Conservation (phyloP, 2,113 vertebrate genomes). For the Glaucidium brasilianum region DNA sequence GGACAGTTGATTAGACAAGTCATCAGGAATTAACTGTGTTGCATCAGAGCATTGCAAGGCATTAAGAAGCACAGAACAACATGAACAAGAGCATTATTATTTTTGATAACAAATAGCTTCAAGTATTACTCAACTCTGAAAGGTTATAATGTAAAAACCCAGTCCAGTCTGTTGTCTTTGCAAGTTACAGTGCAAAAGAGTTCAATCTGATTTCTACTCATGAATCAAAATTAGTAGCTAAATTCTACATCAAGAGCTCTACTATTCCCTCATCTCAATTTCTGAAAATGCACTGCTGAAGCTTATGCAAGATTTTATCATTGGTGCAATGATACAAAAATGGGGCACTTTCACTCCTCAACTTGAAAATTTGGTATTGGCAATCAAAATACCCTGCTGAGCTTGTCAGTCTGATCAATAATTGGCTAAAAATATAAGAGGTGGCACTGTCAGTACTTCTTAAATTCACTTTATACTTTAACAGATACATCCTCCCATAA, state of each 20-base stretch:
- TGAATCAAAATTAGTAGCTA: background rate
- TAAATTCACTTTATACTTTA: background rate
- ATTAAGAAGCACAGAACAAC: background rate
- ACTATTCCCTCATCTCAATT: background rate
- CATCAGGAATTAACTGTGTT: background rate
- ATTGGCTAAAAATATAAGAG: background rate
- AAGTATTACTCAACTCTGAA: background rate
- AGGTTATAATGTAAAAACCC: background rate
- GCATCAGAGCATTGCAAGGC: background rate
- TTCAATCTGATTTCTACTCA: background rate
- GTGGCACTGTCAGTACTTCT: background rate
- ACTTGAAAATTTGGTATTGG: background rate
- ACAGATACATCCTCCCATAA: background rate
- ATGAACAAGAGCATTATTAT: accelerated
- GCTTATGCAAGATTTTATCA: background rate
- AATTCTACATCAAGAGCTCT: background rate
- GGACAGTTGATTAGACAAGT: background rate
- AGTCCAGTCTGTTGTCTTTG: background rate
- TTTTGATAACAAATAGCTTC: background rate
- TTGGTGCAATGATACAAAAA: background rate
- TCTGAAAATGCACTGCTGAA: background rate
- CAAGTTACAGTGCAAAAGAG: background rate
- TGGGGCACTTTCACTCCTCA: background rate
- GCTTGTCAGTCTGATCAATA: background rate
- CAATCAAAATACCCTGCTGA: background rate